Conservation (phyloP, 2,113 vertebrate genomes). For the Dissostichus mawsoni region DNA sequence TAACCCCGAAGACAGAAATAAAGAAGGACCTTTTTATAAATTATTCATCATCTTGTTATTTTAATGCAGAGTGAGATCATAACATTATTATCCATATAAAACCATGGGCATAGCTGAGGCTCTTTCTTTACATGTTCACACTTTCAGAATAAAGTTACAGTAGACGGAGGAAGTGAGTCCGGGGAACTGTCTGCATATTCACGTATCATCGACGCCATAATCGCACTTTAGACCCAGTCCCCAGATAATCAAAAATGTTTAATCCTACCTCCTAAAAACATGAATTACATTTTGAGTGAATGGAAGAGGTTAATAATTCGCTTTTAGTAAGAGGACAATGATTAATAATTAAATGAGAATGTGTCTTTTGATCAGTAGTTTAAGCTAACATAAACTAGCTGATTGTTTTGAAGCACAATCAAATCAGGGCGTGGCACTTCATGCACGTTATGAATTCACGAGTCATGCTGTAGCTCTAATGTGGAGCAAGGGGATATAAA, state of each 20-base stretch:
- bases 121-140: not conserved
- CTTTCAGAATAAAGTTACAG: constrained; percentile 14
- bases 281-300: not conserved
- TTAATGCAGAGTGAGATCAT: constrained; percentile 26
- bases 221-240: not conserved
- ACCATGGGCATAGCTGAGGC: constrained; percentile 6
- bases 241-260: not conserved
- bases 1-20: not conserved
- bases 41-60: constrained; percentile 3
- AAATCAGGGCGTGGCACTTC: no score
- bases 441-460: not conserved
- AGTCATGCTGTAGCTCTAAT: not conserved
- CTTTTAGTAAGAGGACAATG: not conserved
- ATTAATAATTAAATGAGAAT: not conserved
- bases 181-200: not conserved
- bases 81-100: constrained; percentile 29
- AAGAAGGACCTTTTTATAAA: not conserved
- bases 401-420: no score
- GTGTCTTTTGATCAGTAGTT: not conserved
- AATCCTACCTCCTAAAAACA: not conserved
- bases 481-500: not conserved
- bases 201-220: no score
- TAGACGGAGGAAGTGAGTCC: not conserved
- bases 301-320: not conserved
- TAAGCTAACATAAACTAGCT: not conserved